phyloP scores from a whole-genome alignment of 2,888 invertebrate species.

The Ischnura elegans region DNA sequence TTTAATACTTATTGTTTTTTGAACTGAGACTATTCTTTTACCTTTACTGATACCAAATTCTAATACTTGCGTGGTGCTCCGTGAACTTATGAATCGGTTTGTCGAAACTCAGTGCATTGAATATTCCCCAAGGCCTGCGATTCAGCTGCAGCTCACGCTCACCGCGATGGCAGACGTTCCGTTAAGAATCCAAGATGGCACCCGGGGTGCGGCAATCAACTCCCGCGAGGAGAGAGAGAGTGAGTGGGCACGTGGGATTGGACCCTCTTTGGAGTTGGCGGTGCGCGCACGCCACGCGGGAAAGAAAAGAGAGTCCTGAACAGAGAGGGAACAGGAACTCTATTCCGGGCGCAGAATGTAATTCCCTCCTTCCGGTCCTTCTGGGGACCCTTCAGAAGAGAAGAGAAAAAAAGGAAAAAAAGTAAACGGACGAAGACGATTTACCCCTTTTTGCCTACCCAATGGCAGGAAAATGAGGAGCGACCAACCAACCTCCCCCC shows the following conservation, averaged over 20 bases:
- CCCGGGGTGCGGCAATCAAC: slow-evolving; percentile 1
- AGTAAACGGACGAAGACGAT: neutral
- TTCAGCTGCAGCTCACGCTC: neutral
- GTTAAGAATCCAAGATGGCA: slow-evolving; percentile 39
- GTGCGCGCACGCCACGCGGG: neutral
- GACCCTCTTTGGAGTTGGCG: neutral
- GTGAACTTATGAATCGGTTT: too few relatives aligned
- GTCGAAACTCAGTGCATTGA: too few relatives aligned
- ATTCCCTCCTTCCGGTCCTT: slow-evolving; percentile 60
- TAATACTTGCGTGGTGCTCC: too few relatives aligned
- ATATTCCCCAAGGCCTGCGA: neutral
- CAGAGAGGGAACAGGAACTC: neutral
- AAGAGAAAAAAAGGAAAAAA: neutral
- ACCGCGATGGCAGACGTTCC: neutral
- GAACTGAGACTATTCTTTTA: too few relatives aligned
- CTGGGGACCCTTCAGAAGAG: slow-evolving; percentile 9
- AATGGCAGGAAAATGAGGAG: slow-evolving; percentile 45
- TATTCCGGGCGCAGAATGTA: slow-evolving; percentile 40
- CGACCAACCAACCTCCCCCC: too few relatives aligned
- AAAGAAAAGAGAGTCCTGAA: neutral
- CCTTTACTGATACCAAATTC: too few relatives aligned
- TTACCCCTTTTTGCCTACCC: slow-evolving; percentile 7
- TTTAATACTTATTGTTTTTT: too few relatives aligned
- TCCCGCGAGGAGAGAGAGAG: neutral
- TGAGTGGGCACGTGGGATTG: neutral